Base-by-base conservation (phyloP, 1,140 invertebrate genomes). In the Rhysida immarginata region DNA sequence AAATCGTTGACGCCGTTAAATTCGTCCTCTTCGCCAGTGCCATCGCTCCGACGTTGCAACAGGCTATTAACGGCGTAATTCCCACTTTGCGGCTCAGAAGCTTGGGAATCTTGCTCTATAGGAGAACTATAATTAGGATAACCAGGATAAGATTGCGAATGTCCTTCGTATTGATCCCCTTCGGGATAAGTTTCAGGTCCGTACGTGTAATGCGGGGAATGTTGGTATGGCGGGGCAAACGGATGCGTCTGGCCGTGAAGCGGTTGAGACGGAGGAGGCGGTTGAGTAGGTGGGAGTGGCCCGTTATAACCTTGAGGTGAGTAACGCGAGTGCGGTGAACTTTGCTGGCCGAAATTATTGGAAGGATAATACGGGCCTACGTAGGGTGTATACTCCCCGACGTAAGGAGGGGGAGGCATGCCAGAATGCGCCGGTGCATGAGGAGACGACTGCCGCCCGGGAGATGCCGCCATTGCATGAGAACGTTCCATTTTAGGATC, bases 1-100 rank as follows among this genome's bases (percentile, higher is more conserved):
- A 87, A 73, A 16, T 85, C 84, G 18, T 83, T 83, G 68, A 87
- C 86, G 16, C 84, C 84, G n/a, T 83, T 83, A 69, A 86, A 87
- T 64, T 84, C 84, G 26, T 83, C 77, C 44, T 78, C 77, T 60
- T 80, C 76, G 53, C 78, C 78, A 27, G 71, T 70, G 51, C 70
- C 44, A 16, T 26, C 54, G 5, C 21, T 35, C 41, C 20, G 2
- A 20, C 23, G 23, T 70, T 70, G 50, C 61, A 63, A 42, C 61
- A 63, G 44, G 61, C 61, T 26, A 59, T 60, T 13, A 52, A 60
- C 58, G 2, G 66, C 58, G 20, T 68, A 65, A 0, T 61, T 56
- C 24, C 54, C 42, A 35, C 62, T 58, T 14, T 44, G 57, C 55
- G 59, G 60, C 29, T 66, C 65, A 2, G 56, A 64, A 41, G 59